A percentile compares a stretch with the other conserved stretches of the same genome.
Conservation (phyloP, 1,140 invertebrate species). For the Eubasilissa regina region DNA sequence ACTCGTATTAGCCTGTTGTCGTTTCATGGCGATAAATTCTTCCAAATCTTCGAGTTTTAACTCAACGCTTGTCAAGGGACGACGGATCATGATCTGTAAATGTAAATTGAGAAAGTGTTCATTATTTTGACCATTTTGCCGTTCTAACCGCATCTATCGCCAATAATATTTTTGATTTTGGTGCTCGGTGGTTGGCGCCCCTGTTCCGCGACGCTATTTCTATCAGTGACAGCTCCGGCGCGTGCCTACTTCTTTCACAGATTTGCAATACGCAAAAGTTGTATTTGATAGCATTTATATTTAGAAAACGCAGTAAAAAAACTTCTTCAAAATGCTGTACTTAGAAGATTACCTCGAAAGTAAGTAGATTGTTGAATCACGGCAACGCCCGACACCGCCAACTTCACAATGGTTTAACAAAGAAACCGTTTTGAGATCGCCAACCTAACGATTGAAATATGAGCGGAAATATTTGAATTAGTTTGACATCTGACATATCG, state of each 20-base stretch:
- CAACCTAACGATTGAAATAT: no score
- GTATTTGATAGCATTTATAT: neutral
- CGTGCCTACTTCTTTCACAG: neutral
- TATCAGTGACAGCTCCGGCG: constrained; percentile 2
- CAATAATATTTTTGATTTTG: neutral
- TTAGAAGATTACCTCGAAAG: constrained; percentile 97
- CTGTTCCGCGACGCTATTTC: neutral
- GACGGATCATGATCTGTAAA: constrained; percentile 78
- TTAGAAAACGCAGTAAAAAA: constrained; percentile 24
- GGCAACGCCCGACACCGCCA: constrained; percentile 42
- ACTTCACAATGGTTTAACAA: neutral
- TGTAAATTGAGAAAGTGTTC: neutral
- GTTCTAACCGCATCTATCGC: neutral
- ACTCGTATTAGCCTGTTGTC: constrained; percentile 68
- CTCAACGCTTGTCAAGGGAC: constrained; percentile 83
- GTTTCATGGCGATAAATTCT: constrained; percentile 78
- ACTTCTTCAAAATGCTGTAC: constrained; percentile 83
- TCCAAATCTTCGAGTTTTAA: constrained; percentile 83
- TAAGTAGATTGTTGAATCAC: constrained; percentile 74
- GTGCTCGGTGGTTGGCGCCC: neutral
- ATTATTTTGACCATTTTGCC: constrained; percentile 14
- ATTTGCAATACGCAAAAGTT: constrained; percentile 3
- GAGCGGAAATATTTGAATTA: no score
- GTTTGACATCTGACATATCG: no score
- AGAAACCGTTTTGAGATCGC: no score